Percentiles rank a stretch among this genome's conserved stretches.
Evolutionary conservation across 2,888 invertebrate species (phyloP).

Genomic region (Drosophila kambysellisi): DNA sequence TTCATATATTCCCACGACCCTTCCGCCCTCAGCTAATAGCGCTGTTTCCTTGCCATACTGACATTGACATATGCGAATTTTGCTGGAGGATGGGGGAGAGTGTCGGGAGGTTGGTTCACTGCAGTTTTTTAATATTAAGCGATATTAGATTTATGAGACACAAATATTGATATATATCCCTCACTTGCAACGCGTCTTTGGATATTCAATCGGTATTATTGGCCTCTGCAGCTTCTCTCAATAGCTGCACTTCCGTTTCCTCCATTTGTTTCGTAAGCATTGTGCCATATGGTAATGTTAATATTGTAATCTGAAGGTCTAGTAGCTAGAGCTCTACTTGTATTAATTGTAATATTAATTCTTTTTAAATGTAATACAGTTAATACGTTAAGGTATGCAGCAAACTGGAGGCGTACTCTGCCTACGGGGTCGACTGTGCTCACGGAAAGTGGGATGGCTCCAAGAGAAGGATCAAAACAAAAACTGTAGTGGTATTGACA

Average conservation of each 20-base stretch:
- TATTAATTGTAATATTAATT: neutral
- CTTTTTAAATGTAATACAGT: too few relatives aligned
- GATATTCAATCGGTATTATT: conserved; percentile 4
- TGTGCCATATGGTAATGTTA: neutral
- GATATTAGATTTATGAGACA: conserved; percentile 67
- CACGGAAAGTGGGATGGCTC: too few relatives aligned
- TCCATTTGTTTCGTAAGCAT: neutral
- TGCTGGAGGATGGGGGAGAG: neutral
- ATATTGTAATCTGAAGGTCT: neutral
- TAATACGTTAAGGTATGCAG: too few relatives aligned
- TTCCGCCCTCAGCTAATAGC: neutral
- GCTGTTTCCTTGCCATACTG: conserved; percentile 21
- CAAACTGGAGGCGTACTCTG: too few relatives aligned
- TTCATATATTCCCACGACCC: neutral
- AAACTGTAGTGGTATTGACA: neutral
- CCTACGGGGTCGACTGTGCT: too few relatives aligned
- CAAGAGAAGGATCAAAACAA: neutral
- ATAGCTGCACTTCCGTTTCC: conserved; percentile 75
- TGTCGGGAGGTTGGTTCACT: conserved; percentile 8
- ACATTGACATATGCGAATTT: conserved; percentile 54
- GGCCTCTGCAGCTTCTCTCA: conserved; percentile 37
- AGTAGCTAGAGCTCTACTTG: neutral
- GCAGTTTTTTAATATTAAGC: conserved; percentile 59
- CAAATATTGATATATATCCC: conserved; percentile 7
- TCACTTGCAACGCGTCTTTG: conserved; percentile 2